Evolutionary conservation across 1,140 invertebrate species (phyloP).

Genomic region (Hypsibius dujardini): DNA sequence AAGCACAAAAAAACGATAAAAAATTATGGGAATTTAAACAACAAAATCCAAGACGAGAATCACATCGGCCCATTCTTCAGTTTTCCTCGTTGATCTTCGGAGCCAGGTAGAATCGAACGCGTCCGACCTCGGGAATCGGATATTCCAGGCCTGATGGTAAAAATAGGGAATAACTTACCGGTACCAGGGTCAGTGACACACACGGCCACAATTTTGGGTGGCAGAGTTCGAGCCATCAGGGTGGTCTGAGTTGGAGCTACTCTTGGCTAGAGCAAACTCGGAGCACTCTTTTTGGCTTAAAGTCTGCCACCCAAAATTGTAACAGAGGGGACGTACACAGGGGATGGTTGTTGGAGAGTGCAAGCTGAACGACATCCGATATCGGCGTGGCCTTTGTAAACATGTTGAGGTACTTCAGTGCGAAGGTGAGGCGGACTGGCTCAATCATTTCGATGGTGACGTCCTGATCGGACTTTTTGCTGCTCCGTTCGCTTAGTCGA

Average conservation of each 20-base stretch:
- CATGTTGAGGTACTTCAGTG: slow-evolving; percentile 65
- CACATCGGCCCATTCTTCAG: not conserved
- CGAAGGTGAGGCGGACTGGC: slow-evolving; percentile 82
- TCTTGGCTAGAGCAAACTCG: not conserved
- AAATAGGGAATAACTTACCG: too few relatives aligned
- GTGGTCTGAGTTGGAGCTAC: not conserved
- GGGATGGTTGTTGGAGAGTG: slow-evolving; percentile 87
- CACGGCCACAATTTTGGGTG: too few relatives aligned
- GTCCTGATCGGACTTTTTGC: slow-evolving; percentile 84
- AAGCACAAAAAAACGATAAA: not conserved
- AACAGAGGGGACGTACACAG: slow-evolving; percentile 32
- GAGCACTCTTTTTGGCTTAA: too few relatives aligned
- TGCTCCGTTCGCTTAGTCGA: slow-evolving; percentile 69
- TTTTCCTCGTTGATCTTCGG: slow-evolving; percentile 92
- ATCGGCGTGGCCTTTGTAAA: slow-evolving; percentile 91
- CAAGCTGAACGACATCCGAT: slow-evolving; percentile 52
- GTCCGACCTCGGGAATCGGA: slow-evolving; percentile 80
- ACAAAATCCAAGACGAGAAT: not conserved
- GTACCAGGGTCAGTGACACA: too few relatives aligned
- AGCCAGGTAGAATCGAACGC: slow-evolving; percentile 90
- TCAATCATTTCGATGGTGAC: slow-evolving; percentile 95
- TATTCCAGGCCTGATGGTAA: slow-evolving; percentile 66
- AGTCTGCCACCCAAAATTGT: not conserved
- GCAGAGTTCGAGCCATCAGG: too few relatives aligned
- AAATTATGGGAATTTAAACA: not conserved